Evolutionary conservation across 2,113 vertebrate species (phyloP).

Genomic region (Hippocampus comes): DNA sequence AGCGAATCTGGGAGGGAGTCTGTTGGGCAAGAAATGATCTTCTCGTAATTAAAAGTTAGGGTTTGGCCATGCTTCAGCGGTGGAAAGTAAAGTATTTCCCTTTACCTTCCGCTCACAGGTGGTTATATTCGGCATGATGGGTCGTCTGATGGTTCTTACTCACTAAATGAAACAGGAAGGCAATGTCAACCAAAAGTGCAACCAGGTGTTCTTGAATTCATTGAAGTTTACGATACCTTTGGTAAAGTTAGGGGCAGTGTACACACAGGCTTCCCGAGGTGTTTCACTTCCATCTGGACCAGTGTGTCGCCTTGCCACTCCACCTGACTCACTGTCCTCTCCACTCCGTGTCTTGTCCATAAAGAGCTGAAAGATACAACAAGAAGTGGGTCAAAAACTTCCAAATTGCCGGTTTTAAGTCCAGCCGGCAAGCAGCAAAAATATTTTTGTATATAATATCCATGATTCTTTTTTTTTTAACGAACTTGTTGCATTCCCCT

Average conservation of each 20-base stretch:
- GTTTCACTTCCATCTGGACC: conserved; percentile 25
- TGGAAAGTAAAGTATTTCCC: not conserved
- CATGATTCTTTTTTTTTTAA: not conserved
- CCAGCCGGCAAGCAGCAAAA: not conserved
- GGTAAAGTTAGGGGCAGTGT: conserved; percentile 80
- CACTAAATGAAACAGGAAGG: conserved; percentile 55
- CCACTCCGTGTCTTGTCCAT: not conserved
- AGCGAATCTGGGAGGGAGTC: conserved; percentile 65
- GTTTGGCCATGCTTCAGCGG: not conserved
- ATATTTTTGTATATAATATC: not conserved
- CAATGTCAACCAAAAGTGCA: not conserved
- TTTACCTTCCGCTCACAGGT: conserved; percentile 71
- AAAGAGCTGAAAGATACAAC: conserved; percentile 13
- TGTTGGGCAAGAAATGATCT: conserved; percentile 9
- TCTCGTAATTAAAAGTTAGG: not conserved
- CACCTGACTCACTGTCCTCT: conserved; percentile 43
- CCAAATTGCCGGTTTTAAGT: too few relatives aligned
- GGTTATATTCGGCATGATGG: conserved; percentile 53
- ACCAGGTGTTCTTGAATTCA: not conserved
- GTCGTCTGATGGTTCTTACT: conserved; percentile 66
- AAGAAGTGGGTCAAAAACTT: not conserved
- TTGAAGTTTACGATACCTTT: conserved; percentile 64
- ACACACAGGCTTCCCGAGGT: conserved; percentile 72
- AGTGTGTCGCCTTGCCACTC: conserved; percentile 52
- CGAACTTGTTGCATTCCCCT: not conserved